These are phyloP conservation scores for Cyrtonyx montezumae DNA, from an alignment of 2,113 vertebrate genomes.

Conservation along the genomic window DNA sequence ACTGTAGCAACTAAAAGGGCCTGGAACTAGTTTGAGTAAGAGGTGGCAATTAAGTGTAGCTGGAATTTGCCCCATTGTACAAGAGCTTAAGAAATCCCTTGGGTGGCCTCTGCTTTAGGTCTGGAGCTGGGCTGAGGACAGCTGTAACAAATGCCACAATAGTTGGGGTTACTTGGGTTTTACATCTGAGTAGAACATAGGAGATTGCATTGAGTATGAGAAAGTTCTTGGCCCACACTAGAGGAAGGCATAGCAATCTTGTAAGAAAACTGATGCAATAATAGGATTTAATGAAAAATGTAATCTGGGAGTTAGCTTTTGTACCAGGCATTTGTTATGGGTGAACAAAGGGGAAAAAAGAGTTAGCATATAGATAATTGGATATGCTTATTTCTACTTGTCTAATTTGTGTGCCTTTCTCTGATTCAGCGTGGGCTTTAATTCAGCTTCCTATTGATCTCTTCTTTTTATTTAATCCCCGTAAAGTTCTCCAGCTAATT, in stretches of 20 bases:
- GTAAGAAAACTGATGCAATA: slow-evolving; percentile 2
- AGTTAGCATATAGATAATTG: not conserved
- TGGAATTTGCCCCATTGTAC: not conserved
- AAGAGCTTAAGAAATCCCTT: not conserved
- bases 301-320: slow-evolving; percentile 30
- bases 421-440: not conserved
- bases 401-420: not conserved
- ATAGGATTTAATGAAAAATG: slow-evolving; percentile 38
- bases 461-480: not conserved
- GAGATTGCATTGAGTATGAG: not conserved
- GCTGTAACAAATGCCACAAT: too few species aligned
- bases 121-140: not conserved
- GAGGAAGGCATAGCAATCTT: not conserved
- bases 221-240: not conserved
- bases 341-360: not conserved
- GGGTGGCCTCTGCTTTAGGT: not conserved
- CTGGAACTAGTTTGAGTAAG: not conserved
- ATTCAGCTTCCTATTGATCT: not conserved
- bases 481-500: not conserved
- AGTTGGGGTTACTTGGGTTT: fast-evolving
- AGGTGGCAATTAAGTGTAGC: not conserved
- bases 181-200: not conserved
- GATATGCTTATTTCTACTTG: not conserved
- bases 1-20: not conserved
- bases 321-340: not conserved